A percentile compares a stretch with the other conserved stretches of the same genome.
Evolutionary conservation across 2,113 vertebrate species (phyloP).

Genomic region (Jaculus jaculus): DNA sequence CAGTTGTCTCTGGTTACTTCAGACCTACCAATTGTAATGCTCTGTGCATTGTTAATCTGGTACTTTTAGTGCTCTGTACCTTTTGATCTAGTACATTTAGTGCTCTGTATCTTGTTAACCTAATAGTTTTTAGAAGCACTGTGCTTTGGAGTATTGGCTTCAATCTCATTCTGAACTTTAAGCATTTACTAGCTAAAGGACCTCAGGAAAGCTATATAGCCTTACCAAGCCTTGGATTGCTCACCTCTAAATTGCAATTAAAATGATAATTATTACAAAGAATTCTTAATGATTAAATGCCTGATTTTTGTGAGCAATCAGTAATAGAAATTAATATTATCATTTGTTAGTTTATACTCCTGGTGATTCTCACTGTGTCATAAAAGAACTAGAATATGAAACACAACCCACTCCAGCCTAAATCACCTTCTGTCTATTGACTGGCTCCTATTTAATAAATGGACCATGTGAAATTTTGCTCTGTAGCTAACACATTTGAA

Average conservation of each 20-base stretch:
- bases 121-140: not conserved
- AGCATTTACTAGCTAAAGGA: not conserved
- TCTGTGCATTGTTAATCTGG: not conserved
- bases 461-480: not conserved
- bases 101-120: not conserved
- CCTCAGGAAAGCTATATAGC: not conserved
- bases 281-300: constrained; percentile 7
- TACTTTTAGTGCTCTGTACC: too few relatives aligned
- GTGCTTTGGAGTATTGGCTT: not conserved
- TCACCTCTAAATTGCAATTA: constrained; percentile 16
- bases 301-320: not conserved
- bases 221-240: constrained; percentile 8
- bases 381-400: not conserved
- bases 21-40: not conserved
- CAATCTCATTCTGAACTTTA: not conserved
- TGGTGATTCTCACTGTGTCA: not conserved
- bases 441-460: not conserved
- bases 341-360: not conserved
- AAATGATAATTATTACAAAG: not conserved
- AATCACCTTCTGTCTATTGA: not conserved
- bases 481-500: not conserved
- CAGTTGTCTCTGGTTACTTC: not conserved
- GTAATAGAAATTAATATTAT: not conserved
- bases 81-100: not conserved
- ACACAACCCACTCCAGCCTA: not conserved